Evolutionary conservation across 2,888 invertebrate genomes (phyloP).

Genomic region (Alloscopus bannaensis): DNA sequence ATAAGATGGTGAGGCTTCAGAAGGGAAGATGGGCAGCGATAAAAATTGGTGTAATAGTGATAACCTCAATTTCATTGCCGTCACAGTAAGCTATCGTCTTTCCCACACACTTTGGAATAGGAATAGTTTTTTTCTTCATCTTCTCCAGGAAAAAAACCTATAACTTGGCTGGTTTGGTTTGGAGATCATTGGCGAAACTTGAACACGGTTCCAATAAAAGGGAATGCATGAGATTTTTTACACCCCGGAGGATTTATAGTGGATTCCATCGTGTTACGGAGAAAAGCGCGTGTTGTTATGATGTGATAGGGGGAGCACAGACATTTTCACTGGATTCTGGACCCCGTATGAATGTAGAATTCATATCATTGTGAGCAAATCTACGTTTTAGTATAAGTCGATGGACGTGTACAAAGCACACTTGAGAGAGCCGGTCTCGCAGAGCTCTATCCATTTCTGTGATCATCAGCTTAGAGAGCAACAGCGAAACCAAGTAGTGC

Average conservation of each 20-base stretch:
- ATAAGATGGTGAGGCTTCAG: not conserved
- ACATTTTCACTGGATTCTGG: not conserved
- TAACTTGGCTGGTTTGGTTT: not conserved
- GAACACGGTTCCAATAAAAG: constrained; percentile 27
- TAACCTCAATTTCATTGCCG: constrained; percentile 45
- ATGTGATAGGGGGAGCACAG: constrained; percentile 17
- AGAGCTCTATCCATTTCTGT: not conserved
- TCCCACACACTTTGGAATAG: no score
- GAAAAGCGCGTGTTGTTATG: constrained; percentile 19
- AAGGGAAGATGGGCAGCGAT: not conserved
- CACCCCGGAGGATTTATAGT: constrained; percentile 22
- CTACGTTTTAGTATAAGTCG: not conserved
- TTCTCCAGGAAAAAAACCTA: not conserved
- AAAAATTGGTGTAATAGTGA: constrained; percentile 30
- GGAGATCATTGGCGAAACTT: constrained; percentile 10
- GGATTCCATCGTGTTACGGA: constrained; percentile 10
- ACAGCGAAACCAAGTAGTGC: constrained; percentile 44
- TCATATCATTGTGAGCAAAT: not conserved
- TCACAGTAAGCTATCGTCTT: constrained; percentile 10
- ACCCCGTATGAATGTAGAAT: no score
- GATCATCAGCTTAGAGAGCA: constrained; percentile 43
- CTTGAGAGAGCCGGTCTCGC: not conserved
- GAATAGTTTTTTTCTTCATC: no score
- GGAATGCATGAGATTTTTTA: constrained; percentile 37
- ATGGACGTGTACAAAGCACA: not conserved